Base-by-base conservation (phyloP, 2,888 invertebrate genomes). In the Yponomeuta cagnagella region DNA sequence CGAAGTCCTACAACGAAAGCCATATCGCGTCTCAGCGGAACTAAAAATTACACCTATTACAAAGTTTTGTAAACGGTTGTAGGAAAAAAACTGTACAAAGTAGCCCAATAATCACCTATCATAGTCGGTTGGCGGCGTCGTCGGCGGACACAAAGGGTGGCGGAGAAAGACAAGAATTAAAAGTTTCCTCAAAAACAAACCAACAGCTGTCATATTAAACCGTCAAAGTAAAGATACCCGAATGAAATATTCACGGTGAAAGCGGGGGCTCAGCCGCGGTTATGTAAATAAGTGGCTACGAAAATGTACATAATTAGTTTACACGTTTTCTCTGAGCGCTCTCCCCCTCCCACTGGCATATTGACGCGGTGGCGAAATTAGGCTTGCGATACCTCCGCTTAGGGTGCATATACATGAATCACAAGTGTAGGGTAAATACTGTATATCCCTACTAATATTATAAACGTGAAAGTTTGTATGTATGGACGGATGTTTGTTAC, bases 221-320 rank as follows among this genome's bases (percentile, higher is more conserved):
- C 88, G 88, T 89, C 90, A 89, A 88, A 90, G 87, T 89, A 90
- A 89, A 89, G 90, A 90, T 90, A 89, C 68, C 89, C 88, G 82
- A 89, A 92, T 92, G 89, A 91, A 92, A 90, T 92, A 92, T 92
- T 91, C 89, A 91, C 91, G 90, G 90, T 90, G 91, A 92, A 91
- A 91, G 92, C 90, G 87, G 83, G 65, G 84, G 88, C 80, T 88
- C 86, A 86, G 87, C 80, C 86, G 89, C 87, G 89, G 88, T 91
- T 92, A 91, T 91, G 91, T 91, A 92, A 91, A 92, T 91, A 92
- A 91, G 89, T 90, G 87, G 87, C 89, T 87, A 91, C 91, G 90
- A 90, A 91, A 91, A 91, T 88, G 89, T 92, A 91, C 89, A 91
- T 91, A 91, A 91, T 92, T 91, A 91, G 91, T 92, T 92, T 91